phyloP scores from a whole-genome alignment of 2,888 invertebrate genomes.

The Agelastica alni region DNA sequence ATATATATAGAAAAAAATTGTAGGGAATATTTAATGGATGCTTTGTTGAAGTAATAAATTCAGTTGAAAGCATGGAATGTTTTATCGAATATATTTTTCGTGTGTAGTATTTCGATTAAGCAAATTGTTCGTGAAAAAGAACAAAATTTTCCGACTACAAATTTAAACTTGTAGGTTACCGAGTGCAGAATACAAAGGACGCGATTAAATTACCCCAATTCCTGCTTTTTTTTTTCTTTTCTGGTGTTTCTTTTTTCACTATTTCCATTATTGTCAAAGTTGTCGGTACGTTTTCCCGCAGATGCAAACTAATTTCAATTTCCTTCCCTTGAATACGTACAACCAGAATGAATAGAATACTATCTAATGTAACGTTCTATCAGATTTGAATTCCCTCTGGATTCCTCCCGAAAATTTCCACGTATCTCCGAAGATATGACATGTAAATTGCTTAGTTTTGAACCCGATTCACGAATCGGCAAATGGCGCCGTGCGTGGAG shows the following conservation, averaged over 20 bases:
- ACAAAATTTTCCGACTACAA: too few relatives aligned
- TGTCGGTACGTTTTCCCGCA: slow-evolving; percentile 7
- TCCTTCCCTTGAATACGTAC: slow-evolving; percentile 16
- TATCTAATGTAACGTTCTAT: slow-evolving; percentile 21
- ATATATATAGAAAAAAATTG: too few relatives aligned
- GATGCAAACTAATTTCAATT: slow-evolving; percentile 24
- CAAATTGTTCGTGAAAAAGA: too few relatives aligned
- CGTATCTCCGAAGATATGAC: slow-evolving; percentile 44
- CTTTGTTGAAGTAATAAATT: too few relatives aligned
- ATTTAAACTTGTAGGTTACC: neutral
- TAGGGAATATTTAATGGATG: too few relatives aligned
- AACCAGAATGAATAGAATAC: slow-evolving; percentile 21
- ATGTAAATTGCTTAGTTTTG: slow-evolving; percentile 52
- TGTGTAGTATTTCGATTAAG: too few relatives aligned
- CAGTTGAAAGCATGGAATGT: too few relatives aligned
- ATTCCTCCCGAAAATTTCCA: slow-evolving; percentile 36
- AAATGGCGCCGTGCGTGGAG: slow-evolving; percentile 43
- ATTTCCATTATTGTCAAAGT: slow-evolving; percentile 4
- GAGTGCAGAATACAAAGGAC: neutral
- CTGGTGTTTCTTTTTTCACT: slow-evolving; percentile 1
- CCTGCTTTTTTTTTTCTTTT: neutral
- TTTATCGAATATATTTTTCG: too few relatives aligned
- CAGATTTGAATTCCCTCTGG: slow-evolving; percentile 34
- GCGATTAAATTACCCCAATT: slow-evolving; percentile 1
- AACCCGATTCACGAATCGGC: slow-evolving; percentile 48